Evolutionary conservation across 2,888 invertebrate species (phyloP), one percentile per base, ranked within the genome.

Genomic region (Rhagonycha lutea): DNA sequence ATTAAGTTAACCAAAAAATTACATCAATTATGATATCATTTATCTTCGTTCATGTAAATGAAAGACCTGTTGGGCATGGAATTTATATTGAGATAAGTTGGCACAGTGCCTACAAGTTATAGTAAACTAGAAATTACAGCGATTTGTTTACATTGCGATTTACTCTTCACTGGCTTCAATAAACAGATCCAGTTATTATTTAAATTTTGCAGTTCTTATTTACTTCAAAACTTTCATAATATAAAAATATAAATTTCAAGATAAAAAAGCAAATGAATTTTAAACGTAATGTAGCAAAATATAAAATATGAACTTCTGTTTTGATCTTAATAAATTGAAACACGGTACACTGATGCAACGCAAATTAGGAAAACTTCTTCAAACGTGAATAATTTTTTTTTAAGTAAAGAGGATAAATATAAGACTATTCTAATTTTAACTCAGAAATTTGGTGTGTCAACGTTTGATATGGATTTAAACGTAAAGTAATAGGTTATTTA

Each of bases 51-150:
- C 47, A 63, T 71, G 32, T 32, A 71, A 63, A 71, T 23, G 23
- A 47, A 47, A 65, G 63, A 73, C 73, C 73, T 73, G 73, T 73
- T 73, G 73, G 69, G 60, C 60, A 29, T 9, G 14, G 23, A 18
- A 69, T 69, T 69, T 69, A 69, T 69, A 32, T 69, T 23, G 23
- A 68, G 73, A 69, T 73, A 65, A 65, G 63, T 65, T 65, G 63
- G 63, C 63, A 65, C 24, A 7, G 23, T 65, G 63, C 63, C 63
- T 65, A 65, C 24, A 18, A 65, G 26, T 47, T 47, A 47, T 47
- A 47, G 47, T 47, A 47, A 47, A 47, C 47, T 65, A 65, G 26
- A 24, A 65, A 65, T 65, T 65, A 65, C 63, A 65, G 26, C 18
- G 63, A 24, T 65, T 65, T 26, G 23, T 65, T 65, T 26, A 65